Base-by-base conservation (phyloP, 2,797 vertebrate species). In the Ambastaia sidthimunki region DNA sequence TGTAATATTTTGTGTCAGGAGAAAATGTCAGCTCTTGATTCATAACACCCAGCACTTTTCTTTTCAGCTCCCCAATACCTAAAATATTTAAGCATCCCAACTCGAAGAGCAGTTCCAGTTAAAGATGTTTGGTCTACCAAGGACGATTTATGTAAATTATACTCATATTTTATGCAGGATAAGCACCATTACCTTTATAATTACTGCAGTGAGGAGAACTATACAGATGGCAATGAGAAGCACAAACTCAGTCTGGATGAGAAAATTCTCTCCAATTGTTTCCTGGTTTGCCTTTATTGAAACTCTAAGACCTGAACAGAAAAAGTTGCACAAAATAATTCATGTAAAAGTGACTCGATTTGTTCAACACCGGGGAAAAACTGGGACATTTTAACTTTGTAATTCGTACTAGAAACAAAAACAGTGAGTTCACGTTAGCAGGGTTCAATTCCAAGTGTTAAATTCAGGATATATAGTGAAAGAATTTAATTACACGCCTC, bases 11-110 rank as follows among this genome's bases (percentile, higher is more conserved):
- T 50, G 37, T 83, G 84, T 91, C 86, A 83, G 82, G 81, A 87
- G 78, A 55, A 87, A 89, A 91, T 89, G 89, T 87, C 85, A 88
- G 69, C 82, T 84, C 85, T 85, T 83, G 83, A 88, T 89, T 88
- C 76, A 89, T 82, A 57, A 41, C 83, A 81, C 73, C 67, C 78
- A 76, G 54, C 73, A 21, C 28, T 23, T 25, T 72, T 28, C 76
- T 34, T 60, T 31, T 10, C 50, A 71, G 66, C 79, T 57, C 19
- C 18, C 81, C 85, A 79, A 75, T 25, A 37, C 7, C 9, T 66
- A 7, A 41, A 65, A 67, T 67, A 50, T 59, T 41, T 71, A 62
- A 62, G 50, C 75, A 50, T 18, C 34, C 48, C 18, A n/a, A 44
- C 25, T 48, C 13, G 63, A 63, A 23, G 5, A 11, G 28, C 5